Evolutionary conservation across 2,888 invertebrate species (phyloP), one percentile per base, ranked within the genome.

Genomic region (Troglohyphantes excavatus): DNA sequence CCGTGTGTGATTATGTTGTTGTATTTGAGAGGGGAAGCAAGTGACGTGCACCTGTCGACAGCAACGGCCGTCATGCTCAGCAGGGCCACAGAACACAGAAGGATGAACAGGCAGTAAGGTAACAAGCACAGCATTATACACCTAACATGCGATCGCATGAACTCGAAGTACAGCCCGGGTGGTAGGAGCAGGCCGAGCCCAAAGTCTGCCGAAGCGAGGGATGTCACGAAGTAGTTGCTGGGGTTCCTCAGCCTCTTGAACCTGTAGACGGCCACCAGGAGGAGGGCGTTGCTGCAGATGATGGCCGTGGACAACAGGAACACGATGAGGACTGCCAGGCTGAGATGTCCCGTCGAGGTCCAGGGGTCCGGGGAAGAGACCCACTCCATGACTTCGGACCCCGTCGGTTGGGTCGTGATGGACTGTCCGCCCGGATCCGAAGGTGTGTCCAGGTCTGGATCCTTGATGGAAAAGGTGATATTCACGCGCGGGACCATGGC

Each of bases 51-150:
- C 76, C 95, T 93, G 92, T 95, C 95, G 39, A 95, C 94, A 0
- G 95, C 95, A 78, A 95, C 95, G 26, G 95, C 95, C 0, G 95
- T 95, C 92, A 95, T 94, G 70, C 95, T 95, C 78, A 95, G 93
- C 65, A 95, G 94, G 3, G 93, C 95, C 33, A 95, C 95, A 91
- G 95, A 95, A 92, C 95, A 95, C 90, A 95, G 93, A 13, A 95
- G 94, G 89, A 95, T 95, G 53, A 95, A 94, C 23, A 95, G 93
- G 91, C 95, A 95, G 92, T 95, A 95, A 72, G 95, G 95, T 26
- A 94, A 93, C 84, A 95, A 93, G 93, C 95, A 95, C 83, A 95
- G 92, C 87, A 94, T 93, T 46, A 92, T 91, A 90, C 92, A 83
- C 1, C 82, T 39, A n/a, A 91, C 86, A 19, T 82, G 79, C 23